phyloP scores from a whole-genome alignment of 1,140 invertebrate species.

The Polypedilum pembai region DNA sequence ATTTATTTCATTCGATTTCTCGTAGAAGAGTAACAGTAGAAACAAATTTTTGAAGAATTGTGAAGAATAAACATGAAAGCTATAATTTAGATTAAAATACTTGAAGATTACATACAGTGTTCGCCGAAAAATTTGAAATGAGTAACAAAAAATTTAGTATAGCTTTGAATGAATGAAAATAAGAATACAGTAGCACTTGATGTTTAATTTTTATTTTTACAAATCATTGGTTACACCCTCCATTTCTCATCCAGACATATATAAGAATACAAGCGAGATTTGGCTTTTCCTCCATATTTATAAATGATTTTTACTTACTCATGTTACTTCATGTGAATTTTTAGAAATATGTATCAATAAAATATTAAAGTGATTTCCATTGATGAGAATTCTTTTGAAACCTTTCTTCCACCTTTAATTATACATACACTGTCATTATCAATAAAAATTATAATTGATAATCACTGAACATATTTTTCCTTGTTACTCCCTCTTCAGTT shows the following conservation, averaged over 20 bases:
- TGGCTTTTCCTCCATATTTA: background rate
- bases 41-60: background rate
- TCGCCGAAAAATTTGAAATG: too few relatives aligned
- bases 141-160: background rate
- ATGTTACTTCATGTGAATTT: background rate
- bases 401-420: background rate
- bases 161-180: background rate
- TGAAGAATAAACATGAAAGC: background rate
- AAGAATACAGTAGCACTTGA: slow-evolving; percentile 26
- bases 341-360: slow-evolving; percentile 8
- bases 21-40: background rate
- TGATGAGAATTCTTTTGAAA: background rate
- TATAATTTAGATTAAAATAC: slow-evolving; percentile 11
- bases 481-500: background rate
- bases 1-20: background rate
- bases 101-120: background rate
- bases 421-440: background rate
- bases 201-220: slow-evolving; percentile 28
- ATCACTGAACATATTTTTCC: too few relatives aligned
- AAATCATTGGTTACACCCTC: slow-evolving; percentile 24
- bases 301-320: background rate
- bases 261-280: background rate
- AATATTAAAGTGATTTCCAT: background rate
- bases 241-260: background rate
- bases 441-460: too few relatives aligned